Percentiles rank a stretch among this genome's conserved stretches.
These are phyloP conservation scores for Plebejus argus DNA, from an alignment of 2,888 invertebrate genomes.

Conservation along the genomic window DNA sequence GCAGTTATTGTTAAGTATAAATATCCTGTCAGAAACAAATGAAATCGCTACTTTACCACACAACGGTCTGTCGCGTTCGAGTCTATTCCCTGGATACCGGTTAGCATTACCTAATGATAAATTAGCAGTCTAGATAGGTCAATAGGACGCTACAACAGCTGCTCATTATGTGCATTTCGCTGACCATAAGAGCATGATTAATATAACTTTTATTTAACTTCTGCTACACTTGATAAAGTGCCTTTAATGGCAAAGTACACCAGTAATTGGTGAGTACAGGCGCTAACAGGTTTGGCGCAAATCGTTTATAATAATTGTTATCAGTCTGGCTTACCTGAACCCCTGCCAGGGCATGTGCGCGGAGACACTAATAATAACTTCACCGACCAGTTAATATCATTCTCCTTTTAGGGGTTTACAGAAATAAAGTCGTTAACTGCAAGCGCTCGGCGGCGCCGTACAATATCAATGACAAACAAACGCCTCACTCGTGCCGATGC, in stretches of 20 bases:
- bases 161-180: background rate
- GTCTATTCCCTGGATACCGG: background rate
- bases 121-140: background rate
- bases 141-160: constrained; percentile 10
- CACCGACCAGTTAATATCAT: constrained; percentile 63
- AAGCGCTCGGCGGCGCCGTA: background rate
- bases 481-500: constrained; percentile 41
- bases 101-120: background rate
- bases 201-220: constrained; percentile 19
- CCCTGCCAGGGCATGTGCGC: constrained; percentile 35
- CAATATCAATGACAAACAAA: constrained; percentile 32
- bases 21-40: background rate
- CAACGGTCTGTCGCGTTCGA: background rate
- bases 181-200: background rate
- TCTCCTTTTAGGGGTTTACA: constrained; percentile 55
- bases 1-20: background rate
- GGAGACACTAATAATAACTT: constrained; percentile 70
- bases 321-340: constrained; percentile 31
- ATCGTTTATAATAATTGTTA: constrained; percentile 24
- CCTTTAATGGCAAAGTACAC: background rate
- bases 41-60: background rate
- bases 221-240: background rate
- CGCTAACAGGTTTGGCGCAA: constrained; percentile 29
- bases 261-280: constrained; percentile 25
- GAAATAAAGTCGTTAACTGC: constrained; percentile 16